These are phyloP conservation scores for Subanguina moxae DNA, from an alignment of 1,140 invertebrate genomes.

Conservation along the genomic window DNA sequence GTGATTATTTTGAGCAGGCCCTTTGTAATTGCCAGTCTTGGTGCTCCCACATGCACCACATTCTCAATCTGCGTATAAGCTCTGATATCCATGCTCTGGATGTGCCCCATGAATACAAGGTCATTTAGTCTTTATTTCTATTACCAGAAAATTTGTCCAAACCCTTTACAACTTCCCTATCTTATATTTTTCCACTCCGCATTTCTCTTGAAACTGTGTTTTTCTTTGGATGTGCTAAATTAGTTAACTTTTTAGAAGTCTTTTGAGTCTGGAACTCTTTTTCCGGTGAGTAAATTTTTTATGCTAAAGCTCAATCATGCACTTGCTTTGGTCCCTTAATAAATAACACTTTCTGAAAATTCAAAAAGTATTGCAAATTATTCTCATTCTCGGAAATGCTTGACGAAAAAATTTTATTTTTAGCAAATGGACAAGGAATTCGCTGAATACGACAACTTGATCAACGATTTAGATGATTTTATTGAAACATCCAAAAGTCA, in stretches of 20 bases:
- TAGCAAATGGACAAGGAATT: constrained; percentile 53
- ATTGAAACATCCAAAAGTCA: constrained; percentile 43
- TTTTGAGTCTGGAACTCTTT: constrained; percentile 39
- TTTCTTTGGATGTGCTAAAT: no score
- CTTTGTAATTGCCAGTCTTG: constrained; percentile 50
- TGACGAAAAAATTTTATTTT: constrained; percentile 15
- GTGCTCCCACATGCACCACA: constrained; percentile 48
- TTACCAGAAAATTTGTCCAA: no score
- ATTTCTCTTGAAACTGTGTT: background rate
- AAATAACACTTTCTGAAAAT: no score
- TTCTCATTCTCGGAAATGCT: background rate
- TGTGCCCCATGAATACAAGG: constrained; percentile 55
- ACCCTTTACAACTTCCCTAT: background rate
- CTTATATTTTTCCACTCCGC: background rate
- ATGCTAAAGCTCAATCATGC: no score
- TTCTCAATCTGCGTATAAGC: constrained; percentile 37
- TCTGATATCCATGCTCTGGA: constrained; percentile 53
- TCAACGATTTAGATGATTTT: constrained; percentile 43
- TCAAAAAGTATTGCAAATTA: background rate
- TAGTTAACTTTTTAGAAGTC: constrained; percentile 41
- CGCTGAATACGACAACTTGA: constrained; percentile 45
- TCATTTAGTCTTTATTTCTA: constrained; percentile 14
- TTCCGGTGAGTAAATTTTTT: constrained; percentile 37
- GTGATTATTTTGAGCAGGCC: constrained; percentile 47
- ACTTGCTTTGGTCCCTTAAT: no score